A percentile compares a stretch with the other conserved stretches of the same genome.
Evolutionary conservation across 2,888 invertebrate species (phyloP).

Genomic region (Morpho deidamia): DNA sequence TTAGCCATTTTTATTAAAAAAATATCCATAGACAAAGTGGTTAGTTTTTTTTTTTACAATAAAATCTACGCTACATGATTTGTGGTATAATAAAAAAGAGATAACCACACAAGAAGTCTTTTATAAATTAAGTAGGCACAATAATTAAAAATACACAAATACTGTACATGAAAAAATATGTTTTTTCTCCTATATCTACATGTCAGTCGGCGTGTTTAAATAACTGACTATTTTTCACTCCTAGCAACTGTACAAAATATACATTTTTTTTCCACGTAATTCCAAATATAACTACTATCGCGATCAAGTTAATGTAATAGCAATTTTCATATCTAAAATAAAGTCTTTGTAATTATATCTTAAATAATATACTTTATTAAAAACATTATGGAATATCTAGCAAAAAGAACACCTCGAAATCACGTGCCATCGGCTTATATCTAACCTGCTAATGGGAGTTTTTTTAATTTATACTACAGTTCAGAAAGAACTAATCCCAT

Average conservation of each 20-base stretch:
- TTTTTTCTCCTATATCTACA: constrained; percentile 38
- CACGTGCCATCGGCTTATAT: constrained; percentile 3
- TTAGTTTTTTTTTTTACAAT: constrained; percentile 19
- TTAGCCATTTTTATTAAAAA: constrained; percentile 18
- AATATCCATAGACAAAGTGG: constrained; percentile 8
- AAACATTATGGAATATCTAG: constrained; percentile 14
- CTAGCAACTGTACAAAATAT: constrained; percentile 41
- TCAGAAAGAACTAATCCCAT: neutral
- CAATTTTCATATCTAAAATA: constrained; percentile 25
- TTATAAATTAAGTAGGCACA: constrained; percentile 35
- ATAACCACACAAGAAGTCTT: constrained; percentile 20
- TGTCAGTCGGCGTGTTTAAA: constrained; percentile 35
- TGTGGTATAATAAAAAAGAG: constrained; percentile 2
- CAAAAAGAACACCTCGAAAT: constrained; percentile 17
- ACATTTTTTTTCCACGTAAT: constrained; percentile 25
- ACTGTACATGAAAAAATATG: constrained; percentile 51
- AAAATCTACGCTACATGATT: constrained; percentile 18
- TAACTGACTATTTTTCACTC: constrained; percentile 20
- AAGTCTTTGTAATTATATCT: constrained; percentile 24
- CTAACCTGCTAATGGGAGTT: no score
- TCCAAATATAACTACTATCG: constrained; percentile 3
- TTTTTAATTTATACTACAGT: no score
- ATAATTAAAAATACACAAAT: constrained; percentile 34
- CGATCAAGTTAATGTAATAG: constrained; percentile 20
- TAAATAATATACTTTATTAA: constrained; percentile 18